Conservation (phyloP, 2,113 vertebrate genomes). For the Hydropotes inermis region DNA sequence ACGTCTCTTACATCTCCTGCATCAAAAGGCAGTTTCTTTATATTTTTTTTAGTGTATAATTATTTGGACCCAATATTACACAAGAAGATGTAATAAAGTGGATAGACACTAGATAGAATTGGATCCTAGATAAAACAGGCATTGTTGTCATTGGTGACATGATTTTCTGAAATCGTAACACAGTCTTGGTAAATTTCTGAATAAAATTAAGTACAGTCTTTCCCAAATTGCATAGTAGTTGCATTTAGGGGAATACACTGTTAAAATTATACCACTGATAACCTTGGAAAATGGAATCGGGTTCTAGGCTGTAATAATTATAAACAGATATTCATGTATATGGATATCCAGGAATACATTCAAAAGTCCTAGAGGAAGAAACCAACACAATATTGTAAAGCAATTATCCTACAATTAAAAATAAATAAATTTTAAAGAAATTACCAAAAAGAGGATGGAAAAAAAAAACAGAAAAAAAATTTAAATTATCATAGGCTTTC, state of each 20-base stretch:
- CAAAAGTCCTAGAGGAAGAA: neutral
- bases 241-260: neutral
- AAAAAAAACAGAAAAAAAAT: neutral
- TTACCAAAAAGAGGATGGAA: neutral
- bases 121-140: neutral
- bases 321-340: neutral
- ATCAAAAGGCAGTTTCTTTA: neutral
- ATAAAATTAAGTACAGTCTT: conserved; percentile 1
- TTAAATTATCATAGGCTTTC: neutral
- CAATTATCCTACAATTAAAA: neutral
- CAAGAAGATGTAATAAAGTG: neutral
- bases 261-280: neutral
- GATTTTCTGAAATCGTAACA: conserved; percentile 11
- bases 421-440: neutral
- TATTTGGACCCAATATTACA: neutral
- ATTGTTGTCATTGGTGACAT: neutral
- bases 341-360: neutral
- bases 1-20: neutral
- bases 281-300: neutral
- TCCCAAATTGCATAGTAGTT: neutral
- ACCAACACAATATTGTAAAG: neutral
- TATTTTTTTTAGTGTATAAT: neutral
- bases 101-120: neutral
- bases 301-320: neutral
- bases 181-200: conserved; percentile 14